Base-by-base conservation (phyloP, 1,140 invertebrate genomes). In the Lordiphosa collinella region DNA sequence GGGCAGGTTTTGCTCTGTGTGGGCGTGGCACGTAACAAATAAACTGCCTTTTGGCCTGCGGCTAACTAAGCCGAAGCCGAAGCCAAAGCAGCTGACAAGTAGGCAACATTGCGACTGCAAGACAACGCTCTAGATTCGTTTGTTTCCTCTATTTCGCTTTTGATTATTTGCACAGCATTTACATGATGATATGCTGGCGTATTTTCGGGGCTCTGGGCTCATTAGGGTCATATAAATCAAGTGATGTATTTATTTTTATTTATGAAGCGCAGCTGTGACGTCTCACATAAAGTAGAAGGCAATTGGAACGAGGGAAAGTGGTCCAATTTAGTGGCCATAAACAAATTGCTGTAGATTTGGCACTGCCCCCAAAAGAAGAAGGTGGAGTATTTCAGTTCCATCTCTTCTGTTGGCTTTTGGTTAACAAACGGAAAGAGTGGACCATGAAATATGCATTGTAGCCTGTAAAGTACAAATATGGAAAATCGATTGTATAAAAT, bases 141-240 rank as follows among this genome's bases (percentile, higher is more conserved):
- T 68, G 65, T 47, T 55, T 60, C 54, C 54, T 60, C 58, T 38
- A 36, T 66, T 50, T 56, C 47, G 56, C 41, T 68, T 58, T 67
- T 66, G 57, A 58, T 67, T 66, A 65, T 69, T 69, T 65, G 55
- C 55, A 41, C 44, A 65, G 61, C 66, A 69, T 69, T 65, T 55
- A 59, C 66, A 69, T 69, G 55, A 69, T 69, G 55, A 65, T 69
- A 51, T 54, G 35, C 59, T 56, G 40, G 35, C 34, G 35, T 37
- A 51, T 60, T 56, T 52, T 43, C 14, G 9, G 29, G 37, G 51
- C 40, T 35, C 53, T 58, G 54, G 71, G 66, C 78, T 82, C 76
- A 82, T 82, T 82, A 84, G 78, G 67, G 66, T 41, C 49, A 65
- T 62, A 72, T 69, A 76, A 82, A 82, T 82, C 71, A 76, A 71